Base-by-base conservation (phyloP, 1,140 invertebrate genomes). In the Saccostrea glomerata region DNA sequence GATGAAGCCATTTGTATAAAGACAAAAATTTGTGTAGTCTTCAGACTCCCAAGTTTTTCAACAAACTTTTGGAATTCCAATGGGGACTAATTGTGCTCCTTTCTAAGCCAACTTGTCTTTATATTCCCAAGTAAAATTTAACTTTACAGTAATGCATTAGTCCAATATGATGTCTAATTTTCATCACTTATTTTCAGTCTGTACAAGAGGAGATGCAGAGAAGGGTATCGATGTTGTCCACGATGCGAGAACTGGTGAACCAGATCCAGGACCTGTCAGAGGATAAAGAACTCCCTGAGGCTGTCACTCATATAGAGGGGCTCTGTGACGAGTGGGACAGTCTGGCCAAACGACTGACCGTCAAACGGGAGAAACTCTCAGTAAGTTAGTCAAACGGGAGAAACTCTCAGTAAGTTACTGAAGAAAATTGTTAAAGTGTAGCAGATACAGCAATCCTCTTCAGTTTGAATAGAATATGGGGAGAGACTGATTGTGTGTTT, bases 161-260 rank as follows among this genome's bases (percentile, higher is more conserved):
- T 63, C n/a, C 17, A 20, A 5, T 0, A 6, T 63, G 17, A 20
- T 63, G 17, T 63, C 17, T 63, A 4, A 17, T 0, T 17, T 63
- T 63, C n/a, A n/a, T 82, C 4, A 36, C 23, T 82, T 82, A 17
- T 54, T 84, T 56, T 84, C 40, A 94, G 93, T 89, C 77, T 84
- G 93, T 97, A 12, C 96, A 97, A 87, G 96, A 96, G 92, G 96
- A 97, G 91, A 96, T 97, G 93, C 95, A 96, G 23, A 96, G 96
- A 90, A 96, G 97, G 93, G 96, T 96, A 88, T 95, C 96, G 30
- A 94, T 96, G 15, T 95, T 96, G 91, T 96, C 96, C 86, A 96
- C 96, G 90, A 95, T 97, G 40, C 96, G 96, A 88, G 95, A 96
- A 82, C 96, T 89, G 66, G 93, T 86, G 91, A 94, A 89, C 90